Conservation (phyloP, 2,888 invertebrate genomes). For the Heliconius sara region DNA sequence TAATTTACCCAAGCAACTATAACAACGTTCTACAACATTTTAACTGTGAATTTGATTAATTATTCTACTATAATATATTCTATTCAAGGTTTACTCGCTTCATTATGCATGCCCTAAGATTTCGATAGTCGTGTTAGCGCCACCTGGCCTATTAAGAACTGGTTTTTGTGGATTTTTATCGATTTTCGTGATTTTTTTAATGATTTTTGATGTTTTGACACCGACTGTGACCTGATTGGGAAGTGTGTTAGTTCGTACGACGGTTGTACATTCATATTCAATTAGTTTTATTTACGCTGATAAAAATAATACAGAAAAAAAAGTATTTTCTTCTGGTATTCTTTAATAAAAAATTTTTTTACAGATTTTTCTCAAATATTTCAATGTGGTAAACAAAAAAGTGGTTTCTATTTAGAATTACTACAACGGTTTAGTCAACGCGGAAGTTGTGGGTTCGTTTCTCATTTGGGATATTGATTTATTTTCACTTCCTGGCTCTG, state of each 20-base stretch:
- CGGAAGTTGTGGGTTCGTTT: not conserved
- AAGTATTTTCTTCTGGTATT: too few relatives aligned
- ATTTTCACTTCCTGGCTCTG: not conserved
- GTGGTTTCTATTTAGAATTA: not conserved
- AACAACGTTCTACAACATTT: conserved; percentile 19
- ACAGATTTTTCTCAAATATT: too few relatives aligned
- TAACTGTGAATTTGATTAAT: conserved; percentile 21
- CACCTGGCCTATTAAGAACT: conserved; percentile 42
- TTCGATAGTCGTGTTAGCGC: conserved; percentile 38
- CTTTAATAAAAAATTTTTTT: too few relatives aligned
- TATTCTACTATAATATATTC: conserved; percentile 14
- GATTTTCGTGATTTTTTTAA: conserved; percentile 2
- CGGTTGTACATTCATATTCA: not conserved
- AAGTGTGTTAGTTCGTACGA: not conserved
- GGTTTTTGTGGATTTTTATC: conserved; percentile 5
- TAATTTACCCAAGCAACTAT: too few relatives aligned
- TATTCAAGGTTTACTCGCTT: conserved; percentile 59
- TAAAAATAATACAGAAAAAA: not conserved
- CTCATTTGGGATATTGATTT: not conserved
- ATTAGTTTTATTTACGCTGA: not conserved
- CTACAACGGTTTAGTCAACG: not conserved
- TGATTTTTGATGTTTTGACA: not conserved
- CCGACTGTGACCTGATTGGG: not conserved
- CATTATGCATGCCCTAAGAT: conserved; percentile 49
- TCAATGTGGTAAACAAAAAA: too few relatives aligned